Base-by-base conservation (phyloP, 1,140 invertebrate genomes). In the Neomicropteryx cornuta region DNA sequence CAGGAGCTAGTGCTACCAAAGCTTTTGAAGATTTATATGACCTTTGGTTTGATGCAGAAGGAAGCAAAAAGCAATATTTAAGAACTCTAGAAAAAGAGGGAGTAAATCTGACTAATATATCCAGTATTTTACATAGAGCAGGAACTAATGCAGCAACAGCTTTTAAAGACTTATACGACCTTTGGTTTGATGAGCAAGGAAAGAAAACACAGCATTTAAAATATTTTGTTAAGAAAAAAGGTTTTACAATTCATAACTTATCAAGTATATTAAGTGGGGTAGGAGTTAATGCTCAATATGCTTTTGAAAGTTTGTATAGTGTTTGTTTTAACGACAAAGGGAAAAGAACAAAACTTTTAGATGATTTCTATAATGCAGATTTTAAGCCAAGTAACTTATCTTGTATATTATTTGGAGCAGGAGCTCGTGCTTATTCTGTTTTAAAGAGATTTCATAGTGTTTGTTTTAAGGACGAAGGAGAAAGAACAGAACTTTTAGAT, bases 11-110 rank as follows among this genome's bases (percentile, higher is more conserved):
- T 38, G 27, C 38, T 21, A 13, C 34, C 18, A 21, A 37, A 35
- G 40, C 39, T 28, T 50, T 50, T 20, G 34, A 48, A 42, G 34
- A 36, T 44, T 48, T 33, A 38, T 45, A 40, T 28, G 23, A 28
- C 18, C 41, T 20, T 48, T 38, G 37, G 37, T 38, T 38, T 38
- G 37, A 38, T 38, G 37, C 30, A 38, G 29, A 38, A 38, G 37
- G 48, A 34, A 49, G 47, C 20, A 51, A 46, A 44, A 47, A 44
- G 5, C 33, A 49, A 38, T 51, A 48, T 44, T 43, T 53, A 20
- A 44, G 44, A 28, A 42, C 18, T 38, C 16, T 53, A 36, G 35
- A 40, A 38, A 35, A 45, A 33, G 33, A 47, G 24, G 36, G 17
- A 18, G 33, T 45, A 19, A 43, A 21, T 13, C 14, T 42, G 14